Evolutionary conservation across 2,113 vertebrate species (phyloP), one percentile per base, ranked within the genome.

Genomic region (Picathartes gymnocephalus): DNA sequence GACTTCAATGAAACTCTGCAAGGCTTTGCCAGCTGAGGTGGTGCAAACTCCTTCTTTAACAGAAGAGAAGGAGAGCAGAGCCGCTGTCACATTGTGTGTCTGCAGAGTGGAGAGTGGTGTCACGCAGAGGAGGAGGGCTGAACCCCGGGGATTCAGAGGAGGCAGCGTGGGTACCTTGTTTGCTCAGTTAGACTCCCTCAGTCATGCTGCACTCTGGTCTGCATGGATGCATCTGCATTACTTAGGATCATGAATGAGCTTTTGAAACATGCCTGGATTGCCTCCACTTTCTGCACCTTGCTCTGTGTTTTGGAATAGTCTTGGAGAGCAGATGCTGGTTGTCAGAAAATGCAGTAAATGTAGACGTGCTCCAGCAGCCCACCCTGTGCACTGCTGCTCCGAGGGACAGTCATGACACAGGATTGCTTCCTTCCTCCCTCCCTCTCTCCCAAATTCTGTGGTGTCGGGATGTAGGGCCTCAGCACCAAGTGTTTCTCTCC

Each of bases 51-150:
- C 35, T 44, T 47, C 51, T 58, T 33, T 50, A 54, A 19, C 5
- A 78, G 53, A 37, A 57, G 58, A 64, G 57, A 56, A 68, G 53
- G 35, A 39, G 45, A 77, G 37, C n/a, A 47, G 54, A 83, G 56
- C 21, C 10, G 9, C 28, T 68, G 35, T 42, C 30, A n/a, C 10
- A 3, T 10, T 0, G 0, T 45, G 7, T 15, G 23, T 19, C 28
- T 18, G 11, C 1, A 0, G 18, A 24, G 50, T 2, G 51, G 10
- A 40, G 35, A 58, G 39, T 0, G 1, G 18, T 13, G 42, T 1
- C 69, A 54, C 7, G 31, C 4, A 1, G 37, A 40, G 24, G 9
- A 5, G 25, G 20, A 42, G 42, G 21, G 18, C 28, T 71, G 76
- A 8, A 27, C 27, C 16, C 19, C 8, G 1, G 33, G 24, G 42